Base-by-base conservation (phyloP, 2,797 vertebrate species). In the Gastrophryne carolinensis region DNA sequence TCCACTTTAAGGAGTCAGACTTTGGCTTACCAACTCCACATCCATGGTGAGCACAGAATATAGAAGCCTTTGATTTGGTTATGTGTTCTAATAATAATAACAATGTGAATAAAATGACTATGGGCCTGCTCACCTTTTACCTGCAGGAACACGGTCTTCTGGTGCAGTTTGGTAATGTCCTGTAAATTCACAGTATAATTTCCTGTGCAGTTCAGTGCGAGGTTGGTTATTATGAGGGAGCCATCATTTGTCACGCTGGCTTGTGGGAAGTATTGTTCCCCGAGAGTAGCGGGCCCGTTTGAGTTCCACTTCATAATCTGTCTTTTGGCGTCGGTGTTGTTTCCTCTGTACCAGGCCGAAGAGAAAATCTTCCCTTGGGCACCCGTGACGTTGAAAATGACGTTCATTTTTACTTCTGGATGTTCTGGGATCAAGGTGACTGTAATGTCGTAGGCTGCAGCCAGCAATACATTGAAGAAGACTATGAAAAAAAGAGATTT, bases 161-260 rank as follows among this genome's bases (percentile, higher is more conserved):
- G 19, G 9, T 4, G n/a, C 7, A 5, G 4, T 4, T 3, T 15
- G 13, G 0, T 0, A 3, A 0, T 3, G 1, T 9, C 11, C 11
- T 60, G 56, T 3, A 60, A 11, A 21, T 1, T 2, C 0, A 60
- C 56, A 8, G 32, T 60, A 32, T 60, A 60, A 13, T 21, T 6
- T 3, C 32, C 56, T 1, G 3, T 12, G 7, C 19, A 19, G 21
- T 3, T 13, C 11, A 2, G 34, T 37, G 8, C 13, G 32, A 15
- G 11, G 6, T 60, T 60, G 1, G 1, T 15, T 6, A 60, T 60
- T 21, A 23, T 1, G 3, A 60, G 15, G 2, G 57, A 60, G 34
- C 19, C 57, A 39, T 39, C 37, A 1, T 1, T 0, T 1, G 8
- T 15, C 10, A 35, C 4, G 4, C 7, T 8, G 19, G 32, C 32